These are phyloP conservation scores for Atethmia centrago DNA, from an alignment of 2,888 invertebrate genomes.

Conservation along the genomic window DNA sequence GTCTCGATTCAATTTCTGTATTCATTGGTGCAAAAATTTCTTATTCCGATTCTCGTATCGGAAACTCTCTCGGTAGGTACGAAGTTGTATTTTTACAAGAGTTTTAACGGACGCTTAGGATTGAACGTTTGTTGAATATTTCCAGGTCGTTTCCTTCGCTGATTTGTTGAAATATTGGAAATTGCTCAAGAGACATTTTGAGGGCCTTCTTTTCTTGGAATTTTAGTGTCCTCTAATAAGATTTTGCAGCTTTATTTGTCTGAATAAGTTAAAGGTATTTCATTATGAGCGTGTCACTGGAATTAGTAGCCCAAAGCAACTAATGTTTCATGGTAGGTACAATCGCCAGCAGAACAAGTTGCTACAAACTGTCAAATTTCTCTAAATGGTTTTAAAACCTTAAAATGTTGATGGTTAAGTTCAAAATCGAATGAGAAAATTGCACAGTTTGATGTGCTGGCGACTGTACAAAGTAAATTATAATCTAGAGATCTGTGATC, in stretches of 20 bases:
- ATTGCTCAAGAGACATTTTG: neutral
- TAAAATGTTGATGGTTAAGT: too few relatives aligned
- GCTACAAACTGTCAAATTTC: too few relatives aligned
- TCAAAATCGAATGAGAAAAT: too few relatives aligned
- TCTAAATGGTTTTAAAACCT: too few relatives aligned
- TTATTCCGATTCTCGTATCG: constrained; percentile 58
- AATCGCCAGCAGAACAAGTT: too few relatives aligned
- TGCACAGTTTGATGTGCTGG: too few relatives aligned
- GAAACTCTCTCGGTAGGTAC: constrained; percentile 55
- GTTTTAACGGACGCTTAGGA: constrained; percentile 54
- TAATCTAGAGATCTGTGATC: neutral
- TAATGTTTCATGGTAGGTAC: neutral
- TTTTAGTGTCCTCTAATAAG: neutral
- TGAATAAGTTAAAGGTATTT: neutral
- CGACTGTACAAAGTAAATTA: neutral
- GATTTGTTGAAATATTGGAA: constrained; percentile 50
- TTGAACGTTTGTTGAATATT: constrained; percentile 53
- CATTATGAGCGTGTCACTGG: neutral
- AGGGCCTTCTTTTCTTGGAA: neutral
- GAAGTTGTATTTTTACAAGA: constrained; percentile 59
- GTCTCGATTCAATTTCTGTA: constrained; percentile 74
- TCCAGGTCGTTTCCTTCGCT: constrained; percentile 44
- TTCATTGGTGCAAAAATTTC: constrained; percentile 76
- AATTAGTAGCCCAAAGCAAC: neutral
- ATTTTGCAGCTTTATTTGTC: neutral